phyloP scores from a whole-genome alignment of 2,888 invertebrate genomes.

The Habrosyne pyritoides region DNA sequence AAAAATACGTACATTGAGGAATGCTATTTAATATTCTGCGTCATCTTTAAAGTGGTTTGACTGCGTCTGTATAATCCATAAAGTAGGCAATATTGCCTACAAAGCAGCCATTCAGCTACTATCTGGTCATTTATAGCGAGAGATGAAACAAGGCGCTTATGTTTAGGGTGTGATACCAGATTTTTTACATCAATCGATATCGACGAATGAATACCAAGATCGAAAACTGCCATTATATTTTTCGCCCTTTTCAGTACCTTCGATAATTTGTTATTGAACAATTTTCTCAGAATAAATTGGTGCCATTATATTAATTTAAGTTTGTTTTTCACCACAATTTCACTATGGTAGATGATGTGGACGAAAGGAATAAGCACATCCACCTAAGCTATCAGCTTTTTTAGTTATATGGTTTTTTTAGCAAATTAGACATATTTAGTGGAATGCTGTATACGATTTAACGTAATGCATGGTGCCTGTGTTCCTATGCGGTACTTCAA shows the following conservation, averaged over 20 bases:
- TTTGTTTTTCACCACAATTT: too few relatives aligned
- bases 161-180: conserved; percentile 38
- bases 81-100: conserved; percentile 76
- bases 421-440: too few relatives aligned
- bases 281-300: too few relatives aligned
- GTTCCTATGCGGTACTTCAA: too few relatives aligned
- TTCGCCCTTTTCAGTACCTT: neutral
- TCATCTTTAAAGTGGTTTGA: conserved; percentile 62
- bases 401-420: too few relatives aligned
- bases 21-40: conserved; percentile 39
- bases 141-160: conserved; percentile 73
- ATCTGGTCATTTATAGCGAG: conserved; percentile 78
- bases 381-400: too few relatives aligned
- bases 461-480: too few relatives aligned
- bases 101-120: conserved; percentile 77
- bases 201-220: conserved; percentile 14
- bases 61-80: conserved; percentile 69
- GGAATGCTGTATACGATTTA: too few relatives aligned
- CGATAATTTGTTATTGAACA: too few relatives aligned
- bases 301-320: too few relatives aligned
- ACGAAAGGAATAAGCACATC: too few relatives aligned
- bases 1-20: neutral
- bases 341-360: too few relatives aligned
- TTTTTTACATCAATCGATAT: conserved; percentile 44
- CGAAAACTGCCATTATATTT: neutral